A percentile compares a stretch with the other conserved stretches of the same genome.
Conservation (phyloP, 2,797 vertebrate genomes). For the Neosalanx taihuensis region DNA sequence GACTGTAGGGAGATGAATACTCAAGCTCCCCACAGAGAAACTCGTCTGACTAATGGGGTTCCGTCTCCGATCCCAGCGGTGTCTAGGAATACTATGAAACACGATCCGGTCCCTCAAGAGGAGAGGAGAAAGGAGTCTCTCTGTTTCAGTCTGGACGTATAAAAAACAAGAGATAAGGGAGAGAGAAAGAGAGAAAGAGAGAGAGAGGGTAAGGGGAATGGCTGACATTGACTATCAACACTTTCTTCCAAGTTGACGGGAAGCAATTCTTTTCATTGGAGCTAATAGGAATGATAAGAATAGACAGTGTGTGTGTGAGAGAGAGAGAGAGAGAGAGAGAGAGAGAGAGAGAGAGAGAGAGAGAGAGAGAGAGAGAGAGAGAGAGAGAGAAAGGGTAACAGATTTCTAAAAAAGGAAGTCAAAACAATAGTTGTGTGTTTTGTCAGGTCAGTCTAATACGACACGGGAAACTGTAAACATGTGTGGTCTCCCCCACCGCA, state of each 20-base stretch:
- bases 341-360: background rate
- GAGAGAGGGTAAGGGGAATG: background rate
- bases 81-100: slow-evolving; percentile 57
- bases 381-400: background rate
- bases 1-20: slow-evolving; percentile 46
- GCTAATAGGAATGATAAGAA: no score
- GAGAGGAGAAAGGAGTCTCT: slow-evolving; percentile 41
- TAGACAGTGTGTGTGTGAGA: background rate
- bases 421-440: background rate
- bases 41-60: slow-evolving; percentile 66
- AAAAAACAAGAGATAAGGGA: slow-evolving; percentile 3
- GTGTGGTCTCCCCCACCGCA: background rate
- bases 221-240: background rate
- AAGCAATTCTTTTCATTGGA: background rate
- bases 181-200: slow-evolving; percentile 7
- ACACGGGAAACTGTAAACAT: slow-evolving; percentile 9
- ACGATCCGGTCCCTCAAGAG: slow-evolving; percentile 42
- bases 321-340: background rate
- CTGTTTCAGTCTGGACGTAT: slow-evolving; percentile 20
- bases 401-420: background rate
- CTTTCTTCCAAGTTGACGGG: background rate
- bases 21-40: slow-evolving; percentile 57
- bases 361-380: background rate
- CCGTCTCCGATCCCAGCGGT: slow-evolving; percentile 52
- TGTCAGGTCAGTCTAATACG: background rate